A percentile compares a stretch with the other conserved stretches of the same genome.
phyloP scores from a whole-genome alignment of 2,797 vertebrate species.

The Epinephelus malabaricus region DNA sequence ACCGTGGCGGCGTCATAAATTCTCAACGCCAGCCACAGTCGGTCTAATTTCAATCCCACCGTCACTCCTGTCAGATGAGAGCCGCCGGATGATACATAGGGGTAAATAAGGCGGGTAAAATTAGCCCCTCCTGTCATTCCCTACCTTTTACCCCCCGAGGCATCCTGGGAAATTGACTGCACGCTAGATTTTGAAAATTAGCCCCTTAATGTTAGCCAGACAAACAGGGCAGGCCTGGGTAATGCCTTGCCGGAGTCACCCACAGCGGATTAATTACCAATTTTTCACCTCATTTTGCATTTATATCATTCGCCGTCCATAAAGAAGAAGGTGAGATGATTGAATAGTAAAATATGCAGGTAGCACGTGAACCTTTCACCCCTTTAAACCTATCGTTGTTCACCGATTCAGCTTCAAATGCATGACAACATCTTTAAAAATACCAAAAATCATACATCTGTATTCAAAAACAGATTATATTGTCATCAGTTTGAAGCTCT shows the following conservation, averaged over 20 bases:
- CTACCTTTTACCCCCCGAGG: slow-evolving; percentile 96
- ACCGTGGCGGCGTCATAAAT: slow-evolving; percentile 93
- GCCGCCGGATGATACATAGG: slow-evolving; percentile 96
- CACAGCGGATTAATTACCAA: slow-evolving; percentile 95
- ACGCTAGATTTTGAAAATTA: slow-evolving; percentile 99
- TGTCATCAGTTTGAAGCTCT: neutral
- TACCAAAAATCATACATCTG: neutral
- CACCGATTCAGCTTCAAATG: slow-evolving; percentile 9
- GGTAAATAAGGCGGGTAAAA: slow-evolving; percentile 98
- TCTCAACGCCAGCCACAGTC: slow-evolving; percentile 91
- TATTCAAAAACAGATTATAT: neutral
- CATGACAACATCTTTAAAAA: slow-evolving; percentile 4
- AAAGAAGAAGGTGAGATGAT: slow-evolving; percentile 64
- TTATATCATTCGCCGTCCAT: slow-evolving; percentile 63
- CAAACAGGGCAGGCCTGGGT: slow-evolving; percentile 86
- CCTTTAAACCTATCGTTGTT: slow-evolving; percentile 24
- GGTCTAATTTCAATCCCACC: slow-evolving; percentile 91
- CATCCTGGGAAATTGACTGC: slow-evolving; percentile 99
- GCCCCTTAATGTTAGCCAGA: slow-evolving; percentile 98
- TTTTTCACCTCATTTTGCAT: slow-evolving; percentile 90
- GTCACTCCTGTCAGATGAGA: slow-evolving; percentile 92
- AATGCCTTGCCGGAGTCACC: slow-evolving; percentile 93
- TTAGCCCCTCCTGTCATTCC: slow-evolving; percentile 95
- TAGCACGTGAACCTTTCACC: slow-evolving; percentile 52
- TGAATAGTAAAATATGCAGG: slow-evolving; percentile 56